Conservation (phyloP, 2,888 invertebrate species). For the Melinaea menophilus region DNA sequence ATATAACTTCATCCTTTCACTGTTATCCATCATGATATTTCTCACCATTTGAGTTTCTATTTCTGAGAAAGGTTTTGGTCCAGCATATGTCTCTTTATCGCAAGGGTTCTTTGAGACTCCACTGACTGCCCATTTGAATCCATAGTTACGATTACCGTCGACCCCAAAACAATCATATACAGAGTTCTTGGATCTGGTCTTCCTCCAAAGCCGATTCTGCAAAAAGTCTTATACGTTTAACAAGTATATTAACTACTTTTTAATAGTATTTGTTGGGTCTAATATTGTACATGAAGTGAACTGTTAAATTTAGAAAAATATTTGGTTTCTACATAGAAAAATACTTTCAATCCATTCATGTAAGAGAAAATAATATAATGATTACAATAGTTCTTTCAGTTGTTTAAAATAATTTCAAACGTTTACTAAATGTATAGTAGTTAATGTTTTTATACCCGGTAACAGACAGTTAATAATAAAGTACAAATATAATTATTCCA, state of each 20-base stretch:
- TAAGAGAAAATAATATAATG: too few species aligned
- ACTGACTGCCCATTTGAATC: constrained; percentile 80
- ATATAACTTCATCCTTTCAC: constrained; percentile 78
- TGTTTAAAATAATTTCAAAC: constrained; percentile 22
- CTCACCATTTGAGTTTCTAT: constrained; percentile 77
- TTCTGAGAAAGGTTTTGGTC: constrained; percentile 79
- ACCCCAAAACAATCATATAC: constrained; percentile 75
- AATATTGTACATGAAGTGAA: too few species aligned
- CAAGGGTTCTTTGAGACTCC: constrained; percentile 82
- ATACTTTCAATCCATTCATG: too few species aligned
- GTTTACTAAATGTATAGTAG: too few species aligned
- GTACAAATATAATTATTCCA: too few species aligned
- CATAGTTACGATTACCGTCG: constrained; percentile 85
- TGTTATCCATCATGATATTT: constrained; percentile 70
- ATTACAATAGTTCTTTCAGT: too few species aligned
- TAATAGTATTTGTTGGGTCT: too few species aligned
- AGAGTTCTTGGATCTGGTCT: constrained; percentile 71
- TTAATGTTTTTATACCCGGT: too few species aligned
- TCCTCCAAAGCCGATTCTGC: constrained; percentile 81
- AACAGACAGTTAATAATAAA: too few species aligned
- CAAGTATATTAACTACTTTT: too few species aligned
- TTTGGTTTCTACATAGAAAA: too few species aligned
- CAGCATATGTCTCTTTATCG: constrained; percentile 77
- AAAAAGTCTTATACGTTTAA: constrained; percentile 22
- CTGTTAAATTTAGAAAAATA: too few species aligned